Base-by-base conservation (phyloP, 2,888 invertebrate species). In the Melinaea menophilus region DNA sequence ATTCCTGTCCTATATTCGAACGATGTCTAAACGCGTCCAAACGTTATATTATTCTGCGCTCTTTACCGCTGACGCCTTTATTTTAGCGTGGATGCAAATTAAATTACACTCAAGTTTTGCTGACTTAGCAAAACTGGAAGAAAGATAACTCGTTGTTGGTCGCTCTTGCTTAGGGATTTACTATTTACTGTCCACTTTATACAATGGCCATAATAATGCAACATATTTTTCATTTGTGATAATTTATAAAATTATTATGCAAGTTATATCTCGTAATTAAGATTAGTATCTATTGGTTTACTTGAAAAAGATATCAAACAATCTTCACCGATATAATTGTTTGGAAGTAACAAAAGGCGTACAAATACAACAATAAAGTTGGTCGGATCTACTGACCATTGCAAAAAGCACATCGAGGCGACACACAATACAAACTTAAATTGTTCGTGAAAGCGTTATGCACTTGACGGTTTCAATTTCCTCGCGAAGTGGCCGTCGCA, bases 391-490 rank as follows among this genome's bases (percentile, higher is more conserved):
- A 79, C 80, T 85, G 85, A 82, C 84, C 83, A 78, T 77, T 76
- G 81, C 81, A 85, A 86, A 86, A 86, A 86, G 84, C 78, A 76
- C 83, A 84, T 82, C 78, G 75, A 77, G 78, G 79, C 74, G 72
- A 78, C 77, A 75, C 83, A 87, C 86, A 88, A 88, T 85, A 88
- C 82, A 81, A 80, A 85, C 87, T 88, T 84, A 88, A 88, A 90
- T 88, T 86, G 89, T 88, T 86, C 88, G 88, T 87, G 83, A 89
- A 85, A 85, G 80, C 83, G 82, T 84, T 84, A 88, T 88, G 86
- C 84, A 86, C 86, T 82, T 79, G 78, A 84, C 82, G 83, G 86
- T 90, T 89, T 90, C 90, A 89, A 90, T 89, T 87, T 88, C 84
- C 83, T 79, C 82, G 86, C 81, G 81, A 87, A 86, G 86, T 81